phyloP scores from a whole-genome alignment of 23 tunicate species.

The Halocynthia roretzi region DNA sequence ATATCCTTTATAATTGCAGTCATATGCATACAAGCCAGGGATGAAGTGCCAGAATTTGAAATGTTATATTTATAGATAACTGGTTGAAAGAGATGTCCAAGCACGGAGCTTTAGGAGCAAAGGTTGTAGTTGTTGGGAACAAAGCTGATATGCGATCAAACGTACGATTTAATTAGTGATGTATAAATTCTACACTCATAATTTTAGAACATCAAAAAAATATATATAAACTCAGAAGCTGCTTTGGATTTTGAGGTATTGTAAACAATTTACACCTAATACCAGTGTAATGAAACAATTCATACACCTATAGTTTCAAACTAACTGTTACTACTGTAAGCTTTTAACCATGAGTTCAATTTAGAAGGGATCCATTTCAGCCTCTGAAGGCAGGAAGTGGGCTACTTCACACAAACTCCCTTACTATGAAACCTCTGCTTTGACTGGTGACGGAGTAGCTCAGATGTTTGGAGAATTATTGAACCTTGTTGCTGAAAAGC shows the following conservation, averaged over 20 bases:
- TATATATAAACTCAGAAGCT: not conserved
- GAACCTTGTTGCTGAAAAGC: constrained; percentile 25
- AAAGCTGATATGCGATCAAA: constrained; percentile 69
- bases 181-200: not conserved
- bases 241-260: not conserved
- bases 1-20: no score
- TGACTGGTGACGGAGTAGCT: constrained; percentile 62
- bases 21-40: not conserved
- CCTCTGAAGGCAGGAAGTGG: constrained; percentile 78
- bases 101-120: constrained; percentile 45
- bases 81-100: constrained; percentile 72
- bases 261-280: no score
- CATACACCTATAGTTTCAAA: no score
- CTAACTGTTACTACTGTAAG: no score
- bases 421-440: constrained; percentile 80
- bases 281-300: no score
- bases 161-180: constrained; percentile 28
- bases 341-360: not conserved
- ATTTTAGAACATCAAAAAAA: not conserved
- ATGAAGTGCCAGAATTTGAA: not conserved
- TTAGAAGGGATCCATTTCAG: constrained; percentile 54
- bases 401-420: constrained; percentile 58
- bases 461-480: constrained; percentile 55
- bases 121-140: constrained; percentile 70
- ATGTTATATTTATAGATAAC: constrained; percentile 31